phyloP scores from a whole-genome alignment of 2,797 vertebrate genomes.

The Poecilia velifera region DNA sequence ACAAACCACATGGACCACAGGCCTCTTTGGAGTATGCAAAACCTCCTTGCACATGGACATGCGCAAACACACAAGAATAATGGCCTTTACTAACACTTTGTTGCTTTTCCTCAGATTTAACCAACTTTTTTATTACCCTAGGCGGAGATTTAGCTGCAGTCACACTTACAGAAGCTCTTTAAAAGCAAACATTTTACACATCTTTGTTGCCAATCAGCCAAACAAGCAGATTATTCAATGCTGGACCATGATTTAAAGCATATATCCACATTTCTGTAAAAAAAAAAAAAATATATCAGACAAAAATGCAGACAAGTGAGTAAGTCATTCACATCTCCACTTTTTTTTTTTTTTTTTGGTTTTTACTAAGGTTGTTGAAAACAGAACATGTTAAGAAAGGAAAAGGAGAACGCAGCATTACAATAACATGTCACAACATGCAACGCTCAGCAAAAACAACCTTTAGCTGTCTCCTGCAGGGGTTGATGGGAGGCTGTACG shows the following conservation, averaged over 20 bases:
- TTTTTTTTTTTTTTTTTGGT: constrained; percentile 21
- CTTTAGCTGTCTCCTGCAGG: constrained; percentile 22
- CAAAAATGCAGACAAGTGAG: neutral
- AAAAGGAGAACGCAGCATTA: constrained; percentile 24
- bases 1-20: constrained; percentile 37
- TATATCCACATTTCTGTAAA: neutral
- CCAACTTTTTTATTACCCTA: constrained; percentile 10
- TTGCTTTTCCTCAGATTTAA: constrained; percentile 21
- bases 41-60: neutral
- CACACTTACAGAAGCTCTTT: constrained; percentile 15
- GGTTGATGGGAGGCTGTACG: constrained; percentile 14
- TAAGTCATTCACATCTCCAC: neutral
- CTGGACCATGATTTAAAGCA: constrained; percentile 18
- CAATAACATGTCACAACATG: constrained; percentile 45
- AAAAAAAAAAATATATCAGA: neutral
- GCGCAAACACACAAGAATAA: constrained; percentile 10
- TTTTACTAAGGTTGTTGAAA: constrained; percentile 19
- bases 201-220: constrained; percentile 18
- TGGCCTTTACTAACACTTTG: constrained; percentile 8
- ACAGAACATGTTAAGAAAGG: constrained; percentile 20
- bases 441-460: constrained; percentile 25
- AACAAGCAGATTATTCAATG: constrained; percentile 7
- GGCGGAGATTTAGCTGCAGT: constrained; percentile 6
- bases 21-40: constrained; percentile 34
- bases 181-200: constrained; percentile 20